phyloP scores from a whole-genome alignment of 2,888 invertebrate species.

The Hydrotaea cyrtoneurina region DNA sequence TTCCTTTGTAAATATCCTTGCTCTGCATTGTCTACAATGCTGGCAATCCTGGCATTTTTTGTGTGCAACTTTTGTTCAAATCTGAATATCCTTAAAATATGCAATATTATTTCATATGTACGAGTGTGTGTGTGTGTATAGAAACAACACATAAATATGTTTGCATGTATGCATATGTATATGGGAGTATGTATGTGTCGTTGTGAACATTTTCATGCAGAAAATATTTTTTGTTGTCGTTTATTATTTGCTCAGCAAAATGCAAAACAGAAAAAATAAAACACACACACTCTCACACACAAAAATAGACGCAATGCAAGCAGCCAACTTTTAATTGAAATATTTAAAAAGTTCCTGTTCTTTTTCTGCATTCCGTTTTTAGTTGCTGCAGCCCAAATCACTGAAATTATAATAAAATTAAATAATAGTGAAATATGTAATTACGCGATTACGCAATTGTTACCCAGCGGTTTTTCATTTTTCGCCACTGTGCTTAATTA shows the following conservation, averaged over 20 bases:
- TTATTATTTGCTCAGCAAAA: constrained; percentile 18
- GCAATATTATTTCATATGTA: constrained; percentile 19
- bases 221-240: constrained; percentile 7
- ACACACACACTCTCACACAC: too few species aligned
- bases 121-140: not conserved
- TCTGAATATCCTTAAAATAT: constrained; percentile 22
- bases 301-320: not conserved
- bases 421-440: constrained; percentile 20
- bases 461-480: not conserved
- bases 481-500: not conserved
- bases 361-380: constrained; percentile 2
- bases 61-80: not conserved
- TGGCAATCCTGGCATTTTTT: constrained; percentile 1
- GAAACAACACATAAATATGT: constrained; percentile 10
- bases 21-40: not conserved
- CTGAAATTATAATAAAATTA: not conserved
- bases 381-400: not conserved
- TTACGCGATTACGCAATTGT: constrained; percentile 21
- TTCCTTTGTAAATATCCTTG: too few species aligned
- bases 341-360: constrained; percentile 26
- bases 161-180: not conserved
- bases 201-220: constrained; percentile 7
- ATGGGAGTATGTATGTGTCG: not conserved
- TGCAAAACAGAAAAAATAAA: too few species aligned
- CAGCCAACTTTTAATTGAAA: constrained; percentile 35